These are phyloP conservation scores for Sebastes baramenuke DNA, from an alignment of 2,797 vertebrate genomes.

Conservation along the genomic window DNA sequence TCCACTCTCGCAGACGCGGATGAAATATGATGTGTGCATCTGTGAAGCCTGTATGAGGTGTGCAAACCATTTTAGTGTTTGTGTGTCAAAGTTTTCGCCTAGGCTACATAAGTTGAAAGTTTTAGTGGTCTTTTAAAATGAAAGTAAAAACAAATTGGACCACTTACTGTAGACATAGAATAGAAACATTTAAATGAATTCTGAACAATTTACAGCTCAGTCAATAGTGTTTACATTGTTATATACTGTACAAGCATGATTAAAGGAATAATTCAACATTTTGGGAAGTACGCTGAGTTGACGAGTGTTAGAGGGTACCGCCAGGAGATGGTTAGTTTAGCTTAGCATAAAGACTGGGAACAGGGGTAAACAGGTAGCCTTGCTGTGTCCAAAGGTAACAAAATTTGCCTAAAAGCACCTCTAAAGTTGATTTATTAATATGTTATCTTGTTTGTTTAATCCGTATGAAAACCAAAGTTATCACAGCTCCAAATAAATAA, in stretches of 20 bases:
- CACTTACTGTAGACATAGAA: not conserved
- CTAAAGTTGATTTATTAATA: not conserved
- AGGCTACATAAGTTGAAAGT: not conserved
- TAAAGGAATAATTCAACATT: not conserved
- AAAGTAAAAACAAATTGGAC: not conserved
- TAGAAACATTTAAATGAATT: not conserved
- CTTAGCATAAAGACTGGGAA: not conserved
- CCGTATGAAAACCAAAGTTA: not conserved
- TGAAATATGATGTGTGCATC: slow-evolving; percentile 1
- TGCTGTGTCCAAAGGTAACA: not conserved
- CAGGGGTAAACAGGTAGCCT: no score
- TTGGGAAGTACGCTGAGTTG: not conserved
- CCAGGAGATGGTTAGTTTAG: not conserved
- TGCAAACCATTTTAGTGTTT: not conserved
- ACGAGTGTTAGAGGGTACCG: not conserved
- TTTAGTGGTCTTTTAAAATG: not conserved
- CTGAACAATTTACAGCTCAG: not conserved
- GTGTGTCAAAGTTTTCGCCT: not conserved
- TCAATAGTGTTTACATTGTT: not conserved
- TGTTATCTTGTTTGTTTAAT: not conserved
- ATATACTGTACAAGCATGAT: not conserved
- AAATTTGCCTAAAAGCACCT: not conserved
- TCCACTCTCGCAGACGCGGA: not conserved
- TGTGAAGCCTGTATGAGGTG: not conserved
- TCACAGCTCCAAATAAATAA: not conserved